Evolutionary conservation across 2,888 invertebrate genomes (phyloP), one percentile per base, ranked within the genome.

Genomic region (Melitaea athalia): DNA sequence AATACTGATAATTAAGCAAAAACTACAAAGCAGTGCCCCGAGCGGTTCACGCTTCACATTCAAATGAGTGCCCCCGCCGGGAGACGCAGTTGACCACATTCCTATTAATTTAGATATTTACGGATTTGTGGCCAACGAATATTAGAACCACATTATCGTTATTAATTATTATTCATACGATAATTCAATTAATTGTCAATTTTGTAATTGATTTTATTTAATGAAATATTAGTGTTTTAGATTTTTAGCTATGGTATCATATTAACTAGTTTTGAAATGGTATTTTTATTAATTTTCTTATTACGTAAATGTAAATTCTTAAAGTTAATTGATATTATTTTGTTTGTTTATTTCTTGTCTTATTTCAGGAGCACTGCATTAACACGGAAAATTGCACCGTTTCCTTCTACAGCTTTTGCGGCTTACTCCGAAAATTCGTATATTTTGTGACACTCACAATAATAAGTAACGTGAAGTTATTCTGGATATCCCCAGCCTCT

Each of bases 1-100:
- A 85, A 82, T 80, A 83, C 79, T 82, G 84, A 86, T 86, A 90
- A 91, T 90, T 90, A 88, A 84, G 82, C 86, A 88, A 87, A 88
- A 91, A 89, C 90, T 90, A 89, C 88, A 90, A 90, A 90, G 85
- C 61, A 69, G 64, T 78, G 86, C 84, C 79, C 76, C 76, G 78
- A 84, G 86, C 81, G 78, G 77, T 77, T 84, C 85, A 78, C 82
- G 82, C 83, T 85, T 85, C 78, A 82, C 86, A 90, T 91, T 89
- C 86, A 91, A 90, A 91, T 90, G 87, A 88, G 84, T 87, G 83
- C 88, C 86, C 85, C 82, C 79, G 76, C 75, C 68, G 50, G 50
- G 50, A 12, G 52, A 12, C 59, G 83, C 80, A 78, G 84, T 83
- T 84, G 84, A 85, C 86, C 83, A 83, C 85, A 78, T 59, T 57